phyloP scores from a whole-genome alignment of 1,140 invertebrate species.

The Hesperophylax magnus region DNA sequence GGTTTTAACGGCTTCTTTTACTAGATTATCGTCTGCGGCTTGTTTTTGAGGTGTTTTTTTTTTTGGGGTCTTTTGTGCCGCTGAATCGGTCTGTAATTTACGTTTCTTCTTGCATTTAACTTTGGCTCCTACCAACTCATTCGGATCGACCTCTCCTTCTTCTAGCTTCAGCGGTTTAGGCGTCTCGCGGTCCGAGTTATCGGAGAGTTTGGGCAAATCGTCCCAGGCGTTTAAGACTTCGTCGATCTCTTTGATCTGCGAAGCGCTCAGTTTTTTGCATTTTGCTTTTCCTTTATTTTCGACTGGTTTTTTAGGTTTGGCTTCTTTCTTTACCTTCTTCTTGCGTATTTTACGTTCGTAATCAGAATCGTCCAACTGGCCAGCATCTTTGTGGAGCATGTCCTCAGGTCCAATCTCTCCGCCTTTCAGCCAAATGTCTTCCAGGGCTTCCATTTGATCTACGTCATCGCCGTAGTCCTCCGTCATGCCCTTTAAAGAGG shows the following conservation, averaged over 20 bases:
- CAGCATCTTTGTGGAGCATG: slow-evolving; percentile 65
- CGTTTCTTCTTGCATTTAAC: slow-evolving; percentile 33
- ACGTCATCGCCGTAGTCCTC: slow-evolving; percentile 75
- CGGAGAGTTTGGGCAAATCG: slow-evolving; percentile 31
- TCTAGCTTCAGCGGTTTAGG: not conserved
- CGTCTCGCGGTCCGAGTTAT: slow-evolving; percentile 6
- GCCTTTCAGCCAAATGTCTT: slow-evolving; percentile 78
- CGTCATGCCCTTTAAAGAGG: slow-evolving; percentile 65
- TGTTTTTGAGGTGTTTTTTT: not conserved
- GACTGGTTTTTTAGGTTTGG: slow-evolving; percentile 34
- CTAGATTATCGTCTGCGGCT: too few relatives aligned
- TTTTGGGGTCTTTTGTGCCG: slow-evolving; percentile 8
- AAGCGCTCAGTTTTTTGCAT: slow-evolving; percentile 45
- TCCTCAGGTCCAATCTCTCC: slow-evolving; percentile 80
- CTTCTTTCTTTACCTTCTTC: slow-evolving; percentile 47
- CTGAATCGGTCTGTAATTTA: slow-evolving; percentile 74
- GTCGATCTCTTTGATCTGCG: slow-evolving; percentile 50
- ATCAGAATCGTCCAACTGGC: slow-evolving; percentile 68
- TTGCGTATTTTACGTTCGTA: slow-evolving; percentile 60
- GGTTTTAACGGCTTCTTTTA: too few relatives aligned
- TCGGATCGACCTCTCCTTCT: not conserved
- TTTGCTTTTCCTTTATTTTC: slow-evolving; percentile 2
- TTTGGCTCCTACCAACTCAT: slow-evolving; percentile 8
- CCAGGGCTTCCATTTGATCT: slow-evolving; percentile 74
- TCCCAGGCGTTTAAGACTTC: slow-evolving; percentile 48